Evolutionary conservation across 2,797 vertebrate species (phyloP).

Genomic region (Staurois parvus): DNA sequence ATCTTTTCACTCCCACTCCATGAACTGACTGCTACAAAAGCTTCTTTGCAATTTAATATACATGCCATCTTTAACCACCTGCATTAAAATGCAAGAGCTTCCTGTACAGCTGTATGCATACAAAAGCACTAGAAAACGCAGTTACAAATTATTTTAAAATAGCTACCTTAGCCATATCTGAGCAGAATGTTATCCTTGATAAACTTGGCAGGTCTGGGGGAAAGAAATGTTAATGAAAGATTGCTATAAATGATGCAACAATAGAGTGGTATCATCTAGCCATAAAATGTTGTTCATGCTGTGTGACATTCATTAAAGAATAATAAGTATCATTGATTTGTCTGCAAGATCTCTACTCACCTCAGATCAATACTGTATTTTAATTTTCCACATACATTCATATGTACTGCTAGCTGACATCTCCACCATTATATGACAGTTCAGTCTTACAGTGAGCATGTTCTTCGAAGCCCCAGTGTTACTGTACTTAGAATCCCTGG

Average conservation of each 20-base stretch:
- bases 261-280: constrained; percentile 49
- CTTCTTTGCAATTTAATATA: constrained; percentile 29
- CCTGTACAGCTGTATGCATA: constrained; percentile 23
- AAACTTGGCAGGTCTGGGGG: constrained; percentile 23
- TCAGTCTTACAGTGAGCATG: background rate
- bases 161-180: background rate
- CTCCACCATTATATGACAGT: constrained; percentile 17
- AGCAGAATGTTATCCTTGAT: constrained; percentile 34
- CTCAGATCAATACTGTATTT: constrained; percentile 50
- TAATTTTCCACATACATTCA: constrained; percentile 42
- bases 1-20: constrained; percentile 21
- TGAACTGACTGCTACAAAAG: constrained; percentile 40
- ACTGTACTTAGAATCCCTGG: background rate
- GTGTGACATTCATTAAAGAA: constrained; percentile 60
- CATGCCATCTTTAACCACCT: constrained; percentile 12
- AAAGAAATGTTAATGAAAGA: constrained; percentile 28
- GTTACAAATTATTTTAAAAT: constrained; percentile 9
- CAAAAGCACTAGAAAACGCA: constrained; percentile 4
- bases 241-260: constrained; percentile 21
- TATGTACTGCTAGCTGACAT: constrained; percentile 1
- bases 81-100: constrained; percentile 38
- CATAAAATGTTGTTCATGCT: constrained; percentile 52
- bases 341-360: constrained; percentile 30
- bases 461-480: background rate
- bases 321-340: constrained; percentile 58